These are phyloP conservation scores for Epicampocera succincta DNA, from an alignment of 2,888 invertebrate genomes.

Conservation along the genomic window DNA sequence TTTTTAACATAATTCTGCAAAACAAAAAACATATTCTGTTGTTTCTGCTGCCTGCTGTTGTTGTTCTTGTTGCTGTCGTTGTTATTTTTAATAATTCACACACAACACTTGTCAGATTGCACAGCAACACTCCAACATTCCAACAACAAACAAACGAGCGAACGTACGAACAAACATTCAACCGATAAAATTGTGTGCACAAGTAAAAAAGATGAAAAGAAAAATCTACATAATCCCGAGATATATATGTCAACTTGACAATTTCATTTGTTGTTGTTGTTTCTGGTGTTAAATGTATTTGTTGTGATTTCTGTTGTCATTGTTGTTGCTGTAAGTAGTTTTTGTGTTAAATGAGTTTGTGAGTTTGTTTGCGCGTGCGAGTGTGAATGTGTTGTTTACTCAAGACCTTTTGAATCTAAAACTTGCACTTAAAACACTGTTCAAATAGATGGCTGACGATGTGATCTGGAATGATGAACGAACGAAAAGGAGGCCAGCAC, in stretches of 20 bases:
- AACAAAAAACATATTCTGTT: constrained; percentile 28
- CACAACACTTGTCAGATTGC: constrained; percentile 67
- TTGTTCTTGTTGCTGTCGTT: not conserved
- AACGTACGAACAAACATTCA: constrained; percentile 26
- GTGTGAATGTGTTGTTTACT: constrained; percentile 46
- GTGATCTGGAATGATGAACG: constrained; percentile 18
- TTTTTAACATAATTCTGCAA: constrained; percentile 19
- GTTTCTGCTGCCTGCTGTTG: constrained; percentile 1
- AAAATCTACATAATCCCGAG: constrained; percentile 74
- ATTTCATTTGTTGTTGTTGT: constrained; percentile 75
- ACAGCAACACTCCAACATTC: constrained; percentile 5
- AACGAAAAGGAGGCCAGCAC: constrained; percentile 6
- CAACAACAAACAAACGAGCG: constrained; percentile 15
- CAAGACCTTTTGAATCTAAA: constrained; percentile 59
- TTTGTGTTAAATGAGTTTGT: constrained; percentile 38
- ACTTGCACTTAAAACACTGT: constrained; percentile 40
- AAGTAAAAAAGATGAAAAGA: constrained; percentile 55
- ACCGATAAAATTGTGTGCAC: constrained; percentile 47
- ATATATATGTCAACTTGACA: constrained; percentile 81
- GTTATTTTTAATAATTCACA: constrained; percentile 63
- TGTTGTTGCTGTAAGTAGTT: constrained; percentile 35
- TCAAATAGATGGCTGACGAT: constrained; percentile 28
- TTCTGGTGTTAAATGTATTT: constrained; percentile 19
- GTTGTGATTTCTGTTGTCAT: constrained; percentile 32
- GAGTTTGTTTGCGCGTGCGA: constrained; percentile 37